These are phyloP conservation scores for Zele albiditarsus DNA, from an alignment of 2,888 invertebrate genomes.

Conservation along the genomic window DNA sequence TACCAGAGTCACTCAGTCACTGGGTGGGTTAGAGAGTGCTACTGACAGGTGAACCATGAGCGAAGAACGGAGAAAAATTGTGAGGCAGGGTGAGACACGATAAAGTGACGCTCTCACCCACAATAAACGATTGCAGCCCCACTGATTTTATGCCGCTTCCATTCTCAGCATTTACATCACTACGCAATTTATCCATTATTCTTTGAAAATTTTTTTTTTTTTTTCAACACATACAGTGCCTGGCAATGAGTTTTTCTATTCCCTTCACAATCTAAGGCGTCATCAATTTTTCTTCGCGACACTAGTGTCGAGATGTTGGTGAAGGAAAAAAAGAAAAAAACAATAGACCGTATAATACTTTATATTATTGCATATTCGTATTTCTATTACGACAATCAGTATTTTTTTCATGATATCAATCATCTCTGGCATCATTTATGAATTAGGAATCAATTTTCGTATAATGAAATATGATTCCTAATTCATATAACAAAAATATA, in stretches of 20 bases:
- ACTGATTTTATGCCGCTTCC: constrained; percentile 32
- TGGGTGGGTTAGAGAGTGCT: constrained; percentile 53
- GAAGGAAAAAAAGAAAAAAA: not conserved
- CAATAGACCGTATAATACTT: not conserved
- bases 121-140: constrained; percentile 35
- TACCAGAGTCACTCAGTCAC: constrained; percentile 59
- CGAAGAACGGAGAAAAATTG: constrained; percentile 19
- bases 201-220: not conserved
- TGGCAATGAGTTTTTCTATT: not conserved
- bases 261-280: not conserved
- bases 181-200: not conserved
- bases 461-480: too few species aligned
- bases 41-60: constrained; percentile 52
- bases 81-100: constrained; percentile 1
- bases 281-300: not conserved
- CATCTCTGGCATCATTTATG: not conserved
- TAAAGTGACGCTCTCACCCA: not conserved
- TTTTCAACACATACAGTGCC: not conserved
- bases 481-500: too few species aligned
- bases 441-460: not conserved
- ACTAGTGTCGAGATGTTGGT: not conserved
- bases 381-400: too few species aligned
- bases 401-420: not conserved
- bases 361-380: not conserved
- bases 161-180: constrained; percentile 21